Conservation (phyloP, 2,888 invertebrate genomes). For the Blastobasis lacticolella region DNA sequence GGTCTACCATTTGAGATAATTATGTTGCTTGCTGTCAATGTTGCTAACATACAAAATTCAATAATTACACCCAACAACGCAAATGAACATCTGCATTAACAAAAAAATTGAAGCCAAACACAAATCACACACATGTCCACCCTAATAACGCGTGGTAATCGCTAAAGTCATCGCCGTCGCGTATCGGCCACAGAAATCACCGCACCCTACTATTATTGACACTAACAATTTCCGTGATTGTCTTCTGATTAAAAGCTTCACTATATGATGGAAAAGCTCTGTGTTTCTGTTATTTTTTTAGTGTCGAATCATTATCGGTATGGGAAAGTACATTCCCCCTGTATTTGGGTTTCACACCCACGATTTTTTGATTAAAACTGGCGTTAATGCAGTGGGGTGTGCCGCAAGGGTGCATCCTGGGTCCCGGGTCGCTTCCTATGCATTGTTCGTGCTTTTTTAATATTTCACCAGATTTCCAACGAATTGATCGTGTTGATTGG, state of each 20-base stretch:
- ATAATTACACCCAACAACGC: no score
- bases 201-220: slow-evolving; percentile 48
- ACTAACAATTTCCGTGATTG: slow-evolving; percentile 52
- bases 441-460: slow-evolving; percentile 22
- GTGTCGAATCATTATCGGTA: slow-evolving; percentile 62
- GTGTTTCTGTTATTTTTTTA: slow-evolving; percentile 48
- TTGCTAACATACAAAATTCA: no score
- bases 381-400: slow-evolving; percentile 54
- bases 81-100: no score
- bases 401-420: slow-evolving; percentile 57
- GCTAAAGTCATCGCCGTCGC: slow-evolving; percentile 33
- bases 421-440: slow-evolving; percentile 44
- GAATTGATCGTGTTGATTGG: slow-evolving; percentile 7
- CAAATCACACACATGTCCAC: slow-evolving; percentile 21
- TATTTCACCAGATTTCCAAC: slow-evolving; percentile 5
- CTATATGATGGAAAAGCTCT: slow-evolving; percentile 42
- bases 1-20: no score
- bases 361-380: slow-evolving; percentile 66
- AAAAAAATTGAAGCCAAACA: not conserved
- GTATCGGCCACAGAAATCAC: slow-evolving; percentile 38
- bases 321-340: slow-evolving; percentile 63
- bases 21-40: no score
- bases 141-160: slow-evolving; percentile 37
- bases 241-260: slow-evolving; percentile 51
- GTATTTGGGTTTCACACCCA: slow-evolving; percentile 70